phyloP scores from a whole-genome alignment of 2,797 vertebrate genomes.

The Amblyopsis hoosieri region DNA sequence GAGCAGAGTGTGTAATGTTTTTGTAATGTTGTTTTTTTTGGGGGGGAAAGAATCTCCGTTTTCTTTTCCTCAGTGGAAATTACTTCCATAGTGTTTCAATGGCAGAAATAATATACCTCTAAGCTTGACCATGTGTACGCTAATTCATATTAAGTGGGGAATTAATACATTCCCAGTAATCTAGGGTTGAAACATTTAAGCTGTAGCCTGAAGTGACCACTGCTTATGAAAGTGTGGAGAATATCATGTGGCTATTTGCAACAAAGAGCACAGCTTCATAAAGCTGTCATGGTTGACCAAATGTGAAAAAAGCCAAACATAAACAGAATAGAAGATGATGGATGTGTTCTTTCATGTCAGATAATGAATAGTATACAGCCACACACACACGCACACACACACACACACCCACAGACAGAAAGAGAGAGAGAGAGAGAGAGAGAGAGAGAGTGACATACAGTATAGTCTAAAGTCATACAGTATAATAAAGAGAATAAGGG shows the following conservation, averaged over 20 bases:
- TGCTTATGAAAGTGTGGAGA: slow-evolving; percentile 30
- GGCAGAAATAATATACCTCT: slow-evolving; percentile 30
- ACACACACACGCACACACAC: slow-evolving; percentile 15
- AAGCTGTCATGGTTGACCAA: slow-evolving; percentile 48
- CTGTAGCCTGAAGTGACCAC: slow-evolving; percentile 46
- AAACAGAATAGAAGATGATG: slow-evolving; percentile 38
- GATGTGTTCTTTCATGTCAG: slow-evolving; percentile 33
- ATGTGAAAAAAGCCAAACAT: slow-evolving; percentile 47
- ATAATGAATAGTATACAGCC: slow-evolving; percentile 24
- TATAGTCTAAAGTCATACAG: too few species aligned
- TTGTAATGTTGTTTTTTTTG: too few species aligned
- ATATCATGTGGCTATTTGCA: slow-evolving; percentile 50
- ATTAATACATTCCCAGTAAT: slow-evolving; percentile 60
- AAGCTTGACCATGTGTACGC: slow-evolving; percentile 31
- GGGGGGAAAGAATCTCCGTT: too few species aligned
- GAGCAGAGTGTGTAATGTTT: too few species aligned
- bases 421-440: too few species aligned
- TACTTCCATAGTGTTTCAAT: too few species aligned
- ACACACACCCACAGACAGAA: neutral
- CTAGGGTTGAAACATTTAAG: slow-evolving; percentile 46
- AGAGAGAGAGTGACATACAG: too few species aligned
- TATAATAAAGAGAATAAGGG: too few species aligned
- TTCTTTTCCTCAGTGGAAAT: too few species aligned
- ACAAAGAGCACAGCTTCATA: slow-evolving; percentile 47
- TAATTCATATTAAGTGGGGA: slow-evolving; percentile 45